Conservation (phyloP, 2,113 vertebrate genomes). For the Acanthisitta chloris region DNA sequence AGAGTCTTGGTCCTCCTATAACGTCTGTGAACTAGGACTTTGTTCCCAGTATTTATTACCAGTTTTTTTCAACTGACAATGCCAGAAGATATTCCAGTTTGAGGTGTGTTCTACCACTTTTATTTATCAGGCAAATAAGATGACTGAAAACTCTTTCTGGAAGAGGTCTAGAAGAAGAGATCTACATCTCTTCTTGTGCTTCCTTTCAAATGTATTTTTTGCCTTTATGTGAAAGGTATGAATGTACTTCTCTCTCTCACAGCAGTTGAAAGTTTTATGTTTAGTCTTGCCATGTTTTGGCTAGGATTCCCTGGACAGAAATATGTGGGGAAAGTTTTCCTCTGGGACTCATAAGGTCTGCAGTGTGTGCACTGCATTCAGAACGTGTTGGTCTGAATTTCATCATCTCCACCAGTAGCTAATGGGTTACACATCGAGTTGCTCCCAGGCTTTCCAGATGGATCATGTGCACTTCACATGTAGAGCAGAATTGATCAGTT, state of each 20-base stretch:
- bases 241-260: conserved; percentile 1
- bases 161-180: not conserved
- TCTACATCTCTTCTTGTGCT: not conserved
- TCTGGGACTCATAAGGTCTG: not conserved
- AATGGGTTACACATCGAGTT: not conserved
- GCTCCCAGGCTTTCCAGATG: not conserved
- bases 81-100: not conserved
- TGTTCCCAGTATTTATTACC: not conserved
- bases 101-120: not conserved
- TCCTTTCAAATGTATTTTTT: not conserved
- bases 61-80: not conserved
- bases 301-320: conserved; percentile 25
- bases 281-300: conserved; percentile 33
- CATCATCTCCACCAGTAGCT: not conserved
- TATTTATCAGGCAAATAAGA: not conserved
- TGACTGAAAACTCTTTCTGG: not conserved
- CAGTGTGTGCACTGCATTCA: not conserved
- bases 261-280: not conserved
- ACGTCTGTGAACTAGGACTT: not conserved
- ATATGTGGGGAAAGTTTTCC: conserved; percentile 7
- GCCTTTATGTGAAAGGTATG: conserved; percentile 22
- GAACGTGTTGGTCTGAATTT: not conserved
- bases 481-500: not conserved
- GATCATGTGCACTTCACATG: not conserved
- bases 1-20: not conserved